A percentile compares a stretch with the other conserved stretches of the same genome.
These are phyloP conservation scores for Drosophila insularis DNA, from an alignment of 1,140 invertebrate genomes.

Conservation along the genomic window DNA sequence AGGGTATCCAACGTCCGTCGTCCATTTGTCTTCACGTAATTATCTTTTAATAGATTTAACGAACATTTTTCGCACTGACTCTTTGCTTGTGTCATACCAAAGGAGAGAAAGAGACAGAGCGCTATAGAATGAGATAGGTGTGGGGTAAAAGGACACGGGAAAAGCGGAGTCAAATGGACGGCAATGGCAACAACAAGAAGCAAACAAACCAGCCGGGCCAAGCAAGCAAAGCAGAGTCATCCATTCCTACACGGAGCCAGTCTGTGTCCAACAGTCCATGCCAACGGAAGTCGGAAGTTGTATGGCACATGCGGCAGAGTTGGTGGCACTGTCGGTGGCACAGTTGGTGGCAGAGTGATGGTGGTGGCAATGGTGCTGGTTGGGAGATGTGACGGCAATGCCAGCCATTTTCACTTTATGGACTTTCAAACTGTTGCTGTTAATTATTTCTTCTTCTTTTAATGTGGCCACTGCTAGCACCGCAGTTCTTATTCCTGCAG, in stretches of 20 bases:
- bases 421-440: constrained; percentile 81
- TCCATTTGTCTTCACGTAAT: constrained; percentile 80
- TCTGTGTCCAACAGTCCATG: constrained; percentile 34
- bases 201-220: background rate
- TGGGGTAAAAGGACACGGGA: background rate
- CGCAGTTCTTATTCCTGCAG: constrained; percentile 55
- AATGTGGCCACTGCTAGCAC: constrained; percentile 70
- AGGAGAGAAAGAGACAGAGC: background rate
- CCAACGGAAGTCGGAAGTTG: constrained; percentile 76
- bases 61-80: constrained; percentile 76
- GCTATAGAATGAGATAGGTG: too few relatives aligned
- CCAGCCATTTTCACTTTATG: constrained; percentile 76
- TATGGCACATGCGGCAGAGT: constrained; percentile 71
- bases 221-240: constrained; percentile 16
- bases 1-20: background rate
- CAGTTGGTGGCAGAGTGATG: constrained; percentile 20
- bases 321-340: constrained; percentile 31
- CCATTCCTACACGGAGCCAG: constrained; percentile 1
- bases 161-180: background rate
- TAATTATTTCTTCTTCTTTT: constrained; percentile 81
- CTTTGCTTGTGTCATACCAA: constrained; percentile 58
- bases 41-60: constrained; percentile 81
- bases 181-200: background rate
- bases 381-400: constrained; percentile 40
- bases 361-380: background rate